Conservation (phyloP, 2,888 invertebrate species). For the Nineta flava region DNA sequence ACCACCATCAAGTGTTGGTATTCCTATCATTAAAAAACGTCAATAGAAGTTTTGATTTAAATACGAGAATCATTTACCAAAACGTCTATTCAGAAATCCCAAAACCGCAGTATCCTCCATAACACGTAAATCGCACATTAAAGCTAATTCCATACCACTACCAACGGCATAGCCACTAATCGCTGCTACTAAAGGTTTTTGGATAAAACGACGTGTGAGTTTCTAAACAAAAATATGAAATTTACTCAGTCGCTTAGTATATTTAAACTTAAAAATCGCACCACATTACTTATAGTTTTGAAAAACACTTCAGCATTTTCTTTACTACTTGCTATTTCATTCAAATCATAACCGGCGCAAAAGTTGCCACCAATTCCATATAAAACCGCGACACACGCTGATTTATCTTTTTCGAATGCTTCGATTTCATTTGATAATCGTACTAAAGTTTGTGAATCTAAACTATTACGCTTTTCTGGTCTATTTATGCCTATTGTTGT, state of each 20-base stretch:
- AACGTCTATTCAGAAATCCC: constrained; percentile 77
- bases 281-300: constrained; percentile 24
- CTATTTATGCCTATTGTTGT: constrained; percentile 79
- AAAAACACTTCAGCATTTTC: constrained; percentile 16
- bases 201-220: constrained; percentile 49
- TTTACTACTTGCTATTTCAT: constrained; percentile 41
- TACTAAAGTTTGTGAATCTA: constrained; percentile 51
- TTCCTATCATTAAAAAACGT: constrained; percentile 32
- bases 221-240: constrained; percentile 27
- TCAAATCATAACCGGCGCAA: constrained; percentile 81
- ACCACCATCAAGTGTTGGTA: constrained; percentile 71
- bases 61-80: too few relatives aligned
- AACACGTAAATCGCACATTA: constrained; percentile 81
- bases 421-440: constrained; percentile 56
- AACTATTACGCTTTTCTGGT: constrained; percentile 66
- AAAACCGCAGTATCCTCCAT: constrained; percentile 72
- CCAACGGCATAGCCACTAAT: constrained; percentile 83
- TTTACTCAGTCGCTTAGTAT: not conserved
- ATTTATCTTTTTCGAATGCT: constrained; percentile 61
- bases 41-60: too few relatives aligned
- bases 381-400: constrained; percentile 56
- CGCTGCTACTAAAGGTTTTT: constrained; percentile 82
- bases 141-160: constrained; percentile 76
- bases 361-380: constrained; percentile 89
- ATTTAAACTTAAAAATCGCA: not conserved